Percentiles rank a stretch among this genome's conserved stretches.
phyloP scores from a whole-genome alignment of 2,797 vertebrate genomes.

The Danionella dracula region DNA sequence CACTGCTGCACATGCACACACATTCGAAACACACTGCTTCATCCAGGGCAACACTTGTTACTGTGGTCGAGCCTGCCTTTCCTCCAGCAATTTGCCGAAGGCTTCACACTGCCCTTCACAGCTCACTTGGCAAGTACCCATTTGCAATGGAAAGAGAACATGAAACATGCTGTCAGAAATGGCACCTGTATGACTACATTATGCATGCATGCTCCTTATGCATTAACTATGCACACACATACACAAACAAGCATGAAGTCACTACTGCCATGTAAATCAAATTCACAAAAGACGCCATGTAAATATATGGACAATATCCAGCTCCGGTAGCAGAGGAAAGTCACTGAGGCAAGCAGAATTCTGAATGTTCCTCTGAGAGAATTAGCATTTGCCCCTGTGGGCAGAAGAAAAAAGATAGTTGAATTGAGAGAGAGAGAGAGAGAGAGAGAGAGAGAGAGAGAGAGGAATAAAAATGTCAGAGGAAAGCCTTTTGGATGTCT shows the following conservation, averaged over 20 bases:
- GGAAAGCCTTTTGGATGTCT: constrained; percentile 50
- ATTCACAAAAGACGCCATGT: constrained; percentile 44
- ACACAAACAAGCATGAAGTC: constrained; percentile 41
- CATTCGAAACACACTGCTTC: constrained; percentile 43
- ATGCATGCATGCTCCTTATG: constrained; percentile 38
- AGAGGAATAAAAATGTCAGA: constrained; percentile 50
- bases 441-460: neutral
- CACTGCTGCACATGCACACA: constrained; percentile 38
- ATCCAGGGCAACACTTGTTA: constrained; percentile 34
- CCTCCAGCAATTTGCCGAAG: constrained; percentile 70
- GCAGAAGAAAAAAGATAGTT: constrained; percentile 35
- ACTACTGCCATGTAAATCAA: constrained; percentile 47
- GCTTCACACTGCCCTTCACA: constrained; percentile 72
- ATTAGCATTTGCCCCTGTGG: constrained; percentile 60
- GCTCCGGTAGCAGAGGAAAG: constrained; percentile 46
- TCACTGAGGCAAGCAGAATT: constrained; percentile 65
- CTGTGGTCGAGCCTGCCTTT: constrained; percentile 40
- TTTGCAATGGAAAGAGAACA: constrained; percentile 43
- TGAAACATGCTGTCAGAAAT: constrained; percentile 41
- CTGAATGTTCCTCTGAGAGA: constrained; percentile 56
- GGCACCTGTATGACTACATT: constrained; percentile 58
- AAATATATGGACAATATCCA: constrained; percentile 56
- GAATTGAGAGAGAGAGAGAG: constrained; percentile 12
- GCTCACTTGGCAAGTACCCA: constrained; percentile 58
- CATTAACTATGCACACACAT: constrained; percentile 43